Conservation (phyloP, 2,888 invertebrate genomes). For the Eristalinus aeneus region DNA sequence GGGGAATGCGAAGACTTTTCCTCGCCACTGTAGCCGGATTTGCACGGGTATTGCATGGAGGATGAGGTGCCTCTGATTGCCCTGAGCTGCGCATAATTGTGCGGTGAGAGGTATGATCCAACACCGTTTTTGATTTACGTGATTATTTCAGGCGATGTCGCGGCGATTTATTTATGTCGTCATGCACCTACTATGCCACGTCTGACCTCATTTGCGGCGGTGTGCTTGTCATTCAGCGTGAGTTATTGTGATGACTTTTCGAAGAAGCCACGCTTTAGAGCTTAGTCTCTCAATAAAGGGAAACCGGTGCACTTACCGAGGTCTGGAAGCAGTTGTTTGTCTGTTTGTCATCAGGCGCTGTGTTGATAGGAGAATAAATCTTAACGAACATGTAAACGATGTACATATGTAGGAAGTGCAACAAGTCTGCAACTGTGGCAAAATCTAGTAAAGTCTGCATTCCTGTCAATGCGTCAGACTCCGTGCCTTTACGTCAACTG, state of each 20-base stretch:
- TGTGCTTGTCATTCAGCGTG: constrained; percentile 30
- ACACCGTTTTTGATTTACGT: constrained; percentile 22
- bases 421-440: too few species aligned
- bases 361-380: too few species aligned
- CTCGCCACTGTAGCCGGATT: constrained; percentile 4
- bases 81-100: neutral
- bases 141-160: constrained; percentile 28
- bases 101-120: neutral
- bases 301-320: neutral
- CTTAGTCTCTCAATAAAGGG: constrained; percentile 6
- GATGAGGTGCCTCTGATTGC: constrained; percentile 22
- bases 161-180: constrained; percentile 36
- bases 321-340: neutral
- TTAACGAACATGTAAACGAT: too few species aligned
- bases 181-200: constrained; percentile 7
- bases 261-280: neutral
- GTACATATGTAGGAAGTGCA: too few species aligned
- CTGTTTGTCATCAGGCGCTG: too few species aligned
- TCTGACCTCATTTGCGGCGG: constrained; percentile 35
- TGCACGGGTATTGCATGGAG: constrained; percentile 16
- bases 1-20: neutral
- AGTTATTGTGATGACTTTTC: constrained; percentile 7
- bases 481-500: neutral
- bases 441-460: too few species aligned
- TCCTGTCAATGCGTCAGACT: too few species aligned